phyloP scores from a whole-genome alignment of 2,888 invertebrate genomes.

The Dermolepida albohirtum region DNA sequence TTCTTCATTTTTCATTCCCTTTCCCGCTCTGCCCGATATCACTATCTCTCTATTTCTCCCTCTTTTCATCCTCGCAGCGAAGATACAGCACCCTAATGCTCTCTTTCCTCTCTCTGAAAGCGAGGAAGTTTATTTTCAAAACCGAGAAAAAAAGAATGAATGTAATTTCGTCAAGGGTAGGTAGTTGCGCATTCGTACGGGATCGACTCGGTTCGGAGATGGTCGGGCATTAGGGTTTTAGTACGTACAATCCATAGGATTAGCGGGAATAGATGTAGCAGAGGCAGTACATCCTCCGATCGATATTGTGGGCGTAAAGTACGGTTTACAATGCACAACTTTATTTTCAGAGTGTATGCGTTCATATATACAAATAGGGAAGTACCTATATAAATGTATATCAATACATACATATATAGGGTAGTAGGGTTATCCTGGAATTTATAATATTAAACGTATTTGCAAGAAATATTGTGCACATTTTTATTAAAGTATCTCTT shows the following conservation, averaged over 20 bases:
- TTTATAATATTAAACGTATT: too few species aligned
- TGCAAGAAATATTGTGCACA: too few species aligned
- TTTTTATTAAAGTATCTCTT: too few species aligned
- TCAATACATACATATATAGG: too few species aligned
- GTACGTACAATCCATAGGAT: conserved; percentile 44
- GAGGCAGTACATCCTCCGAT: conserved; percentile 49
- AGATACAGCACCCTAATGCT: conserved; percentile 16
- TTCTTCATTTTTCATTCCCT: too few species aligned
- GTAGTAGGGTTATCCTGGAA: too few species aligned
- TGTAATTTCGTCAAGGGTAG: conserved; percentile 26
- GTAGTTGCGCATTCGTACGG: conserved; percentile 16
- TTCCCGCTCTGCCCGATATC: too few species aligned
- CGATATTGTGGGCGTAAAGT: conserved; percentile 53
- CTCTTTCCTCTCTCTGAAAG: conserved; percentile 28
- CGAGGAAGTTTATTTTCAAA: conserved; percentile 27
- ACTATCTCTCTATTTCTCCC: too few species aligned
- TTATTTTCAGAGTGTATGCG: conserved; percentile 6
- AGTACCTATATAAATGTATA: too few species aligned
- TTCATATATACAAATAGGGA: too few species aligned
- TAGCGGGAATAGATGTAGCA: conserved; percentile 51
- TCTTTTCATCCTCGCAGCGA: too few species aligned
- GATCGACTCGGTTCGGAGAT: conserved; percentile 10
- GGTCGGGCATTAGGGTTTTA: conserved; percentile 31
- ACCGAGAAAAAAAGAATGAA: conserved; percentile 21
- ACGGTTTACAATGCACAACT: conserved; percentile 47